These are phyloP conservation scores for Lepidonotus clava DNA, from an alignment of 2,888 invertebrate genomes.

Conservation along the genomic window DNA sequence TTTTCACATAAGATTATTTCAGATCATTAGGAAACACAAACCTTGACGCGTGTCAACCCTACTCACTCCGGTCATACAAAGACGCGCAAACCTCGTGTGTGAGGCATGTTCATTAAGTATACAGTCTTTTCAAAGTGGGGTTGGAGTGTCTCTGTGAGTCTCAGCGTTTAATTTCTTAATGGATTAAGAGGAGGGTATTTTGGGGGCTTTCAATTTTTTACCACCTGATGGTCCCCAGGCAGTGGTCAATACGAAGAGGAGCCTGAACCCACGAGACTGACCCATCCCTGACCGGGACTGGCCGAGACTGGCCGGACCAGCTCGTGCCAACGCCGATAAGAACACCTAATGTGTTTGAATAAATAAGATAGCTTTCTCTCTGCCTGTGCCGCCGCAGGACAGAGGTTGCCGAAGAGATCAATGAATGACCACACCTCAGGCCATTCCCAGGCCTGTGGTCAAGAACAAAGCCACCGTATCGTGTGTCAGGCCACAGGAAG, in stretches of 20 bases:
- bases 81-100: background rate
- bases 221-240: background rate
- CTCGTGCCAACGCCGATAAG: background rate
- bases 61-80: background rate
- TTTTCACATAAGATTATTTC: conserved; percentile 46
- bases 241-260: background rate
- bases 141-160: background rate
- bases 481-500: background rate
- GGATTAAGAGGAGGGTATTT: background rate
- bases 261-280: background rate
- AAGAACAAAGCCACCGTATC: conserved; percentile 14
- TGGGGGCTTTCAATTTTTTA: background rate
- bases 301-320: background rate
- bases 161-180: background rate
- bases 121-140: background rate
- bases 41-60: background rate
- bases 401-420: conserved; percentile 13
- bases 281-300: background rate
- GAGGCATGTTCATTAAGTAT: no score
- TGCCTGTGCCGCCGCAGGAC: background rate
- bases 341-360: conserved; percentile 35
- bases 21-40: conserved; percentile 5
- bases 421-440: conserved; percentile 44
- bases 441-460: background rate
- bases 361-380: conserved; percentile 46